Percentiles rank a stretch among this genome's conserved stretches.
phyloP scores from a whole-genome alignment of 2,113 vertebrate species.

The Malaclemys terrapin region DNA sequence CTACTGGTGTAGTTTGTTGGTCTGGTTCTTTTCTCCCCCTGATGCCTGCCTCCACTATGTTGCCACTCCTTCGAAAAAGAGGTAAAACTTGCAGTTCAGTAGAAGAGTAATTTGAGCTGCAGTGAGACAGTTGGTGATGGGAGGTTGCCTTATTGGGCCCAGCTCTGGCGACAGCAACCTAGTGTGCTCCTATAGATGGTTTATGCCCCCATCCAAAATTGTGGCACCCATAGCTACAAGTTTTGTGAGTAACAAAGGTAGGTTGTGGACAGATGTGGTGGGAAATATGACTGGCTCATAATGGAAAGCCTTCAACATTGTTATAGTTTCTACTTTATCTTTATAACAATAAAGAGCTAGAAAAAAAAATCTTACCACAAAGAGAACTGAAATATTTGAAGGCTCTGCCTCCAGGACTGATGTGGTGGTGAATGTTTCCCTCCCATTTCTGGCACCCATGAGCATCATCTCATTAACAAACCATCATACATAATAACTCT shows the following conservation, averaged over 20 bases:
- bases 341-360: neutral
- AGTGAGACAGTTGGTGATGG: neutral
- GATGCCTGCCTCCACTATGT: no score
- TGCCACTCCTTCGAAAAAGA: neutral
- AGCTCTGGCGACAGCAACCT: neutral
- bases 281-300: neutral
- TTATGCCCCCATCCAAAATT: neutral
- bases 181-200: neutral
- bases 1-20: neutral
- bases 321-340: neutral
- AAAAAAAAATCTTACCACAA: neutral
- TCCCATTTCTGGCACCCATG: neutral
- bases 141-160: neutral
- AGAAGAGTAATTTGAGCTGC: neutral
- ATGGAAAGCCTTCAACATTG: neutral
- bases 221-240: neutral
- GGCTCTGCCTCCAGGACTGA: neutral
- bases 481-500: neutral
- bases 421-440: neutral
- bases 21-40: no score
- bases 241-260: neutral
- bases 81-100: neutral
- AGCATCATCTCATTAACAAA: neutral
- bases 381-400: neutral
- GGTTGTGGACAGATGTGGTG: neutral